phyloP scores from a whole-genome alignment of 64 coral and sea anemone genomes.

The Anthopleura sola region DNA sequence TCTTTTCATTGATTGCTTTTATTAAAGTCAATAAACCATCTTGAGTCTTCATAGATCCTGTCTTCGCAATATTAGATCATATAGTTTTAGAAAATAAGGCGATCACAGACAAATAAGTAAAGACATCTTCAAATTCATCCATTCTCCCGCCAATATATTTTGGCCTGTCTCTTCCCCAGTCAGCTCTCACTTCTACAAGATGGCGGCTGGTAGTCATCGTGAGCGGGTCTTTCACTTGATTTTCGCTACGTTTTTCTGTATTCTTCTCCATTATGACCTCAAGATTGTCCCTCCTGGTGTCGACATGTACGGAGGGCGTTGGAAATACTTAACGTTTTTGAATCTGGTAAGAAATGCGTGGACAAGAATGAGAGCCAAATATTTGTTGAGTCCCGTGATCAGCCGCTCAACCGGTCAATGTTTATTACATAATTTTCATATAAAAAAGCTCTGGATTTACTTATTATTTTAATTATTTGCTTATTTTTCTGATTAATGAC shows the following conservation, averaged over 20 bases:
- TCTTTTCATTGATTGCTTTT: not conserved
- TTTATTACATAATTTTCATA: not conserved
- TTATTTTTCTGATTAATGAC: not conserved
- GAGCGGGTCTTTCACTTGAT: not conserved
- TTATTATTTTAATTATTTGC: not conserved
- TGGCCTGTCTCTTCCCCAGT: constrained; percentile 1
- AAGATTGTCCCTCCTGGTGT: constrained; percentile 23
- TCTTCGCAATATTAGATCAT: not conserved
- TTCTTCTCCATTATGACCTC: constrained; percentile 21
- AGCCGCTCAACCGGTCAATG: not conserved
- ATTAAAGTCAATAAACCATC: not conserved
- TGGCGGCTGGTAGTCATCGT: not conserved
- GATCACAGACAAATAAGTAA: not conserved
- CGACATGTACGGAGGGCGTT: constrained; percentile 36
- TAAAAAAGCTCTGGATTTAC: too few relatives aligned
- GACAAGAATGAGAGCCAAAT: not conserved
- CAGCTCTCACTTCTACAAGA: not conserved
- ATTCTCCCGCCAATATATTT: not conserved
- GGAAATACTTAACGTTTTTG: constrained; percentile 41
- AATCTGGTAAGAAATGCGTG: constrained; percentile 45
- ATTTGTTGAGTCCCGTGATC: not conserved
- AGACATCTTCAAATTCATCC: not conserved
- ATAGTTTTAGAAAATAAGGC: not conserved
- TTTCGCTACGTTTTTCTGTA: not conserved
- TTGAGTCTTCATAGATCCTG: not conserved